These are phyloP conservation scores for Euthynnus affinis DNA, from an alignment of 2,797 vertebrate genomes.

Conservation along the genomic window DNA sequence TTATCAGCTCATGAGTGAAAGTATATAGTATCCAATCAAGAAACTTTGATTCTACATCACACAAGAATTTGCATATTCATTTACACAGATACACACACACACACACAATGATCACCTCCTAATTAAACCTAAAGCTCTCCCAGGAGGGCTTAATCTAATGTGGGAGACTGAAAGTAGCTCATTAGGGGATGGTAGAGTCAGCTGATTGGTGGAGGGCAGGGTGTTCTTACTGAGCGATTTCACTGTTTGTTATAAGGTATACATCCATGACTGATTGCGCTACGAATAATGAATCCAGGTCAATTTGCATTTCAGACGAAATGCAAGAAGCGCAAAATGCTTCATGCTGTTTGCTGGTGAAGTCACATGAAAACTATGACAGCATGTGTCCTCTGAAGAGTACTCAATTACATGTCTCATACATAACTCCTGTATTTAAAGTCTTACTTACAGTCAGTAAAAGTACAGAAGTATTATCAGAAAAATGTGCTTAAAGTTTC, in stretches of 20 bases:
- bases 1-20: neutral
- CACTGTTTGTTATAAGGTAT: slow-evolving; percentile 47
- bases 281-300: slow-evolving; percentile 58
- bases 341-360: neutral
- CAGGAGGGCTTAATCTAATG: slow-evolving; percentile 56
- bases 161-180: slow-evolving; percentile 63
- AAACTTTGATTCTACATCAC: slow-evolving; percentile 35
- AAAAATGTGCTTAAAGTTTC: neutral
- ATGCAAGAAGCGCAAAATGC: neutral
- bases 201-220: slow-evolving; percentile 67
- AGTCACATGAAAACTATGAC: slow-evolving; percentile 3
- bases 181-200: slow-evolving; percentile 57
- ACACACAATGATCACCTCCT: slow-evolving; percentile 62
- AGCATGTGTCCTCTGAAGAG: slow-evolving; percentile 2
- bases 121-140: slow-evolving; percentile 71
- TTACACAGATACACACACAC: slow-evolving; percentile 44
- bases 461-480: no score
- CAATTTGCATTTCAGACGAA: slow-evolving; percentile 58
- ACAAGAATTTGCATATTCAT: slow-evolving; percentile 61
- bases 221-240: slow-evolving; percentile 51
- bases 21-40: slow-evolving; percentile 35
- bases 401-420: no score
- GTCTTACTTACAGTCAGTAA: no score
- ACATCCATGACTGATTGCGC: slow-evolving; percentile 46
- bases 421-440: no score